Evolutionary conservation across 2,113 vertebrate species (phyloP).

Genomic region (Leucosticte australis): DNA sequence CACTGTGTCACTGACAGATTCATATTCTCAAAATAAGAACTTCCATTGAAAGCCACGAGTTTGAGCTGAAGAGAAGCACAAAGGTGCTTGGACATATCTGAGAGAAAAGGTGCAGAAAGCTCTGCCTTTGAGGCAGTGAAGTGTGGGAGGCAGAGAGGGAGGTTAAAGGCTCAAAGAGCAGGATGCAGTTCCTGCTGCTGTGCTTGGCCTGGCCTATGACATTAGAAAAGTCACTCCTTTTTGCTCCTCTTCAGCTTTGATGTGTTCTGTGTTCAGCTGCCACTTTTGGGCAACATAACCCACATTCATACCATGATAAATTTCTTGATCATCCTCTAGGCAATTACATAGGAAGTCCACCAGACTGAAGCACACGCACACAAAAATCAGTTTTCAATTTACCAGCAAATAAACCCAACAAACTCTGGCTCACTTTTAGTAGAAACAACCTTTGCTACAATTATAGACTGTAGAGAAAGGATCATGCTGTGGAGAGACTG

Average conservation of each 20-base stretch:
- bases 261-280: not conserved
- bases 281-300: not conserved
- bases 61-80: not conserved
- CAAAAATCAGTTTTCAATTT: not conserved
- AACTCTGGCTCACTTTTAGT: not conserved
- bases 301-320: not conserved
- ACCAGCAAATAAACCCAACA: not conserved
- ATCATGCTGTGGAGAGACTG: not conserved
- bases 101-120: not conserved
- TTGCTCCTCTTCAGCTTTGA: not conserved
- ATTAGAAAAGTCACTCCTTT: not conserved
- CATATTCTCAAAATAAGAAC: not conserved
- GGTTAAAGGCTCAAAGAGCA: not conserved
- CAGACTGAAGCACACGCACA: not conserved
- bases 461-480: not conserved
- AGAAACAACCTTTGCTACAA: not conserved
- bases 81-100: not conserved
- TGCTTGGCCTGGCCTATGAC: not conserved
- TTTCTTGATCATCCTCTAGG: not conserved
- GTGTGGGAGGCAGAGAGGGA: not conserved
- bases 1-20: not conserved
- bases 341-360: not conserved
- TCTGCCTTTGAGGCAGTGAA: not conserved
- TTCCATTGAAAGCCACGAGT: not conserved
- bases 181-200: not conserved